Evolutionary conservation across 2,113 vertebrate species (phyloP), one percentile per base, ranked within the genome.

Genomic region (Macquaria ambigua): DNA sequence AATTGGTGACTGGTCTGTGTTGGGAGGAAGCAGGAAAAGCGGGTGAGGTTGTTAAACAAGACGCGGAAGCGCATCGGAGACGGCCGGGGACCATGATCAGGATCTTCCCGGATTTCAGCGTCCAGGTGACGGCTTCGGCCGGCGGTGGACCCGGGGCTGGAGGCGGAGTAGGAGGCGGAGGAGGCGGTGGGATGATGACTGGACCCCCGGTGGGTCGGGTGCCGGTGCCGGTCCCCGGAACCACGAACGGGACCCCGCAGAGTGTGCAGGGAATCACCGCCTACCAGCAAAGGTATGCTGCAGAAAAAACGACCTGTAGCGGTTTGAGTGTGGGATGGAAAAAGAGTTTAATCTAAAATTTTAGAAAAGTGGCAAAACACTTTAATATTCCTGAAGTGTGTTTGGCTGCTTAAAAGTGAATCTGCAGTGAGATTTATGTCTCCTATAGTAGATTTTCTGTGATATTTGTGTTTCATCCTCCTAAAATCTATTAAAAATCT

Each of bases 71-170:
- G 84, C 84, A 82, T 15, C 77, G 72, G 89, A 81, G 77, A 92
- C 94, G 16, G 5, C 68, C 69, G 48, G 95, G 96, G 95, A 95
- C 80, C 74, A 99, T 99, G 98, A 99, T 99, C 97, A 97, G 98
- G 95, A 99, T 99, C 96, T 98, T 98, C 96, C 98, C 97, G 96
- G 97, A 98, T 97, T 99, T 99, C 97, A 99, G 97, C 95, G 97
- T 98, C 95, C 98, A 99, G 96, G 98, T 99, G 97, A 98, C 97
- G 94, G 97, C 97, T 82, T 97, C 97, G 83, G 97, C 97, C 81
- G 96, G 96, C 93, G 97, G 96, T 84, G 97, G 96, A 90, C 96
- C 95, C 94, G 97, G 95, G 12, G 96, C 95, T 87, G 97, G 96
- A 86, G 97, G 96, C 87, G 96, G 95, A 16, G 89, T 79, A 4